These are phyloP conservation scores for Nesidiocoris tenuis DNA, from an alignment of 2,888 invertebrate species.

Conservation along the genomic window DNA sequence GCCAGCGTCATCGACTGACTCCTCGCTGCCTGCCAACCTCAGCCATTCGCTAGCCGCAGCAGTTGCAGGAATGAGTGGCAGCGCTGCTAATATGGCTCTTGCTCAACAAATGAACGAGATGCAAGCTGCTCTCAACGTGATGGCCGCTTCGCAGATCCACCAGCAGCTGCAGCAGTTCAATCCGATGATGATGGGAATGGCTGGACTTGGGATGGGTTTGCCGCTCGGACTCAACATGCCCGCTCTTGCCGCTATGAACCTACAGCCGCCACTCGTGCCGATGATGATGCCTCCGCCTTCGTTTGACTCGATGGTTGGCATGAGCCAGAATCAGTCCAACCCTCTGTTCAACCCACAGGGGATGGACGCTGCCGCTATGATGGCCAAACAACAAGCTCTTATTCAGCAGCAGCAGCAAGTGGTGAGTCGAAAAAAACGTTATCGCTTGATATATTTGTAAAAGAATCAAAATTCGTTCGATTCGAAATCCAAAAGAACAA, in stretches of 20 bases:
- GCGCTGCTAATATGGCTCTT: conserved; percentile 56
- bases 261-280: conserved; percentile 87
- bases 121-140: conserved; percentile 79
- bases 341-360: conserved; percentile 59
- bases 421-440: conserved; percentile 62
- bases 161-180: conserved; percentile 84
- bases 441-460: too few relatives aligned
- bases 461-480: too few relatives aligned
- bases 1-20: conserved; percentile 63
- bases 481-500: too few relatives aligned
- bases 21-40: conserved; percentile 57
- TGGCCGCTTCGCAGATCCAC: conserved; percentile 71
- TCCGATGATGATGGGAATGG: conserved; percentile 86
- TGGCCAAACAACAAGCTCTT: conserved; percentile 70
- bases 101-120: conserved; percentile 81
- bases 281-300: conserved; percentile 85
- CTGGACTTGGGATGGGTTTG: conserved; percentile 70
- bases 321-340: conserved; percentile 53
- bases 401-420: conserved; percentile 63
- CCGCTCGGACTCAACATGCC: conserved; percentile 77
- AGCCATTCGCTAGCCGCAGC: conserved; percentile 51
- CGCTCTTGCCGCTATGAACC: conserved; percentile 88
- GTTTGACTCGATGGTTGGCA: conserved; percentile 64
- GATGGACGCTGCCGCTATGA: conserved; percentile 57
- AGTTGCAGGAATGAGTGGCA: conserved; percentile 55